Evolutionary conservation across 2,888 invertebrate genomes (phyloP), one percentile per base, ranked within the genome.

Genomic region (Epiblema foenella): DNA sequence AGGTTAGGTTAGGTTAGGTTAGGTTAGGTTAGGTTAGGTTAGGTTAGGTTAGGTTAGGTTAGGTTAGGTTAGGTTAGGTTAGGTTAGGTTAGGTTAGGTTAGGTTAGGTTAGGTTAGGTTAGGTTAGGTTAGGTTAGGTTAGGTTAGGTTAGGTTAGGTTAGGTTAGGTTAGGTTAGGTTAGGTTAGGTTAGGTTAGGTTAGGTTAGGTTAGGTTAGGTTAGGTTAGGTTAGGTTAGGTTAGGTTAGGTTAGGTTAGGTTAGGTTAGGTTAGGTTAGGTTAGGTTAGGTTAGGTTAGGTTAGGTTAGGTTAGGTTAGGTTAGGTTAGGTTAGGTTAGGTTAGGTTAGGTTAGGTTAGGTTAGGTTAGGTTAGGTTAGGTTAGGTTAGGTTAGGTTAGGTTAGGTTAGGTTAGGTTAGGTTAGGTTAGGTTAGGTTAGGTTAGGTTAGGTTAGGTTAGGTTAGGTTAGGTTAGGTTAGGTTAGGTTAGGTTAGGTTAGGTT

Each of bases 161-260:
- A 54, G 42, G 68, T 54, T 68, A 60, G 68, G 54, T 60, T 68
- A n/a, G 49, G 37, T 18, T 54, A 63, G 62, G 69, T 69, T 69
- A 69, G 69, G 69, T 63, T 70, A 65, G 65, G 67, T 67, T 67
- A 67, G 68, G 68, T 68, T 56, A 68, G 69, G 69, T 58, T 37
- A 39, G 58, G 70, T 64, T 70, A 70, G 70, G 70, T 70, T 70
- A 70, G 70, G 70, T 70, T 70, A 70, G 70, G 70, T 70, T 70
- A 64, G 70, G 70, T 70, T 70, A 70, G 70, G 70, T 70, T 70
- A 70, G 70, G 70, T 70, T 70, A 70, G 70, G 70, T 70, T 70
- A 70, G 70, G 70, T 70, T 70, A 70, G 70, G 70, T 70, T 70
- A 70, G 70, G 70, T 70, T 70, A 70, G 69, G 70, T 70, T 70